These are phyloP conservation scores for Clarias macrocephalus DNA, from an alignment of 2,113 vertebrate genomes.

Conservation along the genomic window DNA sequence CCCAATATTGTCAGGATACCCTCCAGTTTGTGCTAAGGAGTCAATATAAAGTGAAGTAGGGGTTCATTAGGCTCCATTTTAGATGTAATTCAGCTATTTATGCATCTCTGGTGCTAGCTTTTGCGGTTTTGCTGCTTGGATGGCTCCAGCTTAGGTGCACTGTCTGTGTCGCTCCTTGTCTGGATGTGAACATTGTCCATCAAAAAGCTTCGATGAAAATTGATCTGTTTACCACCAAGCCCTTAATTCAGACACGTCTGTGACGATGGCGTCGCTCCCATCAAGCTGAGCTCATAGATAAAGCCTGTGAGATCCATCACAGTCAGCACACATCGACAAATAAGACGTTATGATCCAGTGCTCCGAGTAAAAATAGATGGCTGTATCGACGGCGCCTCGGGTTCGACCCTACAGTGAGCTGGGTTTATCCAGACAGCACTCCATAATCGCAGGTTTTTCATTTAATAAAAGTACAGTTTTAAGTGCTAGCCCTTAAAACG, in stretches of 20 bases:
- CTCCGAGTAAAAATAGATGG: conserved; percentile 53
- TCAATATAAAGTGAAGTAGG: conserved; percentile 54
- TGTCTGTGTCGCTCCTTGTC: conserved; percentile 55
- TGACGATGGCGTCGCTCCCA: conserved; percentile 68
- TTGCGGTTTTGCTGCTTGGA: neutral
- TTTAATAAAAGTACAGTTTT: neutral
- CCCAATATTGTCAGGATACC: conserved; percentile 64
- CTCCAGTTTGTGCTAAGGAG: conserved; percentile 64
- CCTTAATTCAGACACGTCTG: conserved; percentile 69
- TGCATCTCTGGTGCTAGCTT: neutral
- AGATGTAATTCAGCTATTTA: conserved; percentile 13
- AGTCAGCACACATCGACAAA: conserved; percentile 65
- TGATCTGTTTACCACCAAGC: conserved; percentile 67
- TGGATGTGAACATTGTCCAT: conserved; percentile 53
- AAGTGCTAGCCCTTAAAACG: neutral
- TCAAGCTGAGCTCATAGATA: conserved; percentile 64
- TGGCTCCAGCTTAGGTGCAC: neutral
- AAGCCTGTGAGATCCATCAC: conserved; percentile 68
- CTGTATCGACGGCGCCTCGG: conserved; percentile 32
- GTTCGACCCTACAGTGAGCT: neutral
- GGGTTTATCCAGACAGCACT: neutral
- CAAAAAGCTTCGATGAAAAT: conserved; percentile 68
- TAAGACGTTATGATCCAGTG: conserved; percentile 60
- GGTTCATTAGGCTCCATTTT: neutral
- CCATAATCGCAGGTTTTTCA: neutral